Evolutionary conservation across 2,888 invertebrate genomes (phyloP).

Genomic region (Noctua janthina): DNA sequence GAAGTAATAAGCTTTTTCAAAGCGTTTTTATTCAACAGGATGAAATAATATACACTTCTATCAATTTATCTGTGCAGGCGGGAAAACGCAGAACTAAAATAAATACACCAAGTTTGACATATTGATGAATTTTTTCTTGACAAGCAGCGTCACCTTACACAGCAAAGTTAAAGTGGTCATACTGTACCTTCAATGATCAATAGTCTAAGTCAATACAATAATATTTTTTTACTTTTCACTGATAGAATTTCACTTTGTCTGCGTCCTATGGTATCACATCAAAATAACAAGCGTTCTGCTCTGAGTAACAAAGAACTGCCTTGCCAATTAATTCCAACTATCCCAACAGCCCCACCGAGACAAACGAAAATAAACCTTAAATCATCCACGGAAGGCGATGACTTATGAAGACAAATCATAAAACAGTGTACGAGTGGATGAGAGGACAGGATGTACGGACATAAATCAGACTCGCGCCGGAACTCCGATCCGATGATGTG

Average conservation of each 20-base stretch:
- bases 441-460: constrained; percentile 50
- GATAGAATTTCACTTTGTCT: not conserved
- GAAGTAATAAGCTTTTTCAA: too few species aligned
- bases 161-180: too few species aligned
- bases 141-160: too few species aligned
- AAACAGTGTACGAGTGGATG: constrained; percentile 51
- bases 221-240: not conserved
- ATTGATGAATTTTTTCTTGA: too few species aligned
- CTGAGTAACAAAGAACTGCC: not conserved
- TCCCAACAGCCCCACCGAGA: not conserved
- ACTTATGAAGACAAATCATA: constrained; percentile 61
- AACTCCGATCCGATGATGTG: constrained; percentile 50
- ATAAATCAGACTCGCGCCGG: constrained; percentile 63
- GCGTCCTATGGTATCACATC: not conserved
- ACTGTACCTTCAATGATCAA: not conserved
- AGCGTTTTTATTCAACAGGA: too few species aligned
- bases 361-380: constrained; percentile 36
- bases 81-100: too few species aligned
- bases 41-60: too few species aligned
- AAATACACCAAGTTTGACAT: too few species aligned
- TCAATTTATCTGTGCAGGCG: too few species aligned
- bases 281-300: not conserved
- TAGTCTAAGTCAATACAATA: not conserved
- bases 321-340: constrained; percentile 2
- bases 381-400: constrained; percentile 26